Percentiles rank a stretch among this genome's conserved stretches.
phyloP scores from a whole-genome alignment of 2,113 vertebrate species.

The Alosa alosa region DNA sequence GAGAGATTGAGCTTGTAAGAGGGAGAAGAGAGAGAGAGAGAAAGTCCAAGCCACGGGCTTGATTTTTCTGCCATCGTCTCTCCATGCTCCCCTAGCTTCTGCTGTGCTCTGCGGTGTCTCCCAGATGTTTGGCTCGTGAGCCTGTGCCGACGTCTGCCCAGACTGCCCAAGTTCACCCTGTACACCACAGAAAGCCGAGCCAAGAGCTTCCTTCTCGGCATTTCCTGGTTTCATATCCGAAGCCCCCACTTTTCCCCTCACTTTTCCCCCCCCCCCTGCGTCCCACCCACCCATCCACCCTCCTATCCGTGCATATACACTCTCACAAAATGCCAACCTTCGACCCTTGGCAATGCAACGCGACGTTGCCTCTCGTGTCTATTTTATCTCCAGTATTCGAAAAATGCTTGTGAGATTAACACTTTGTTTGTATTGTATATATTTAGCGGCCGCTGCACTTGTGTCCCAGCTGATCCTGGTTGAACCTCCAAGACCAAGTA shows the following conservation, averaged over 20 bases:
- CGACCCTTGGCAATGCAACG: neutral
- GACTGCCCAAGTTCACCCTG: constrained; percentile 47
- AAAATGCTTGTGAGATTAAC: neutral
- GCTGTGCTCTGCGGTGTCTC: constrained; percentile 33
- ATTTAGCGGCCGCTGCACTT: neutral
- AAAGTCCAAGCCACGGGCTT: neutral
- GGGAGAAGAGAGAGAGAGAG: neutral
- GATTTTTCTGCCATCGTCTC: neutral
- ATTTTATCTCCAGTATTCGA: constrained; percentile 39
- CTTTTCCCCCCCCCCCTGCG: constrained; percentile 24
- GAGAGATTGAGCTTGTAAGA: neutral
- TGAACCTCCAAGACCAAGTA: neutral
- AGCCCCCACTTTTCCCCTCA: constrained; percentile 46
- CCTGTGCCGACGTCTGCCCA: constrained; percentile 24
- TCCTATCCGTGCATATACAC: neutral
- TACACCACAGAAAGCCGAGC: constrained; percentile 57
- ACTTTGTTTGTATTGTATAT: neutral
- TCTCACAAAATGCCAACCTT: neutral
- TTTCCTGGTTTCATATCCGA: constrained; percentile 57
- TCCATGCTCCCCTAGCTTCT: neutral
- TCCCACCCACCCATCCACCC: constrained; percentile 39
- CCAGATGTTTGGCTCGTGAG: constrained; percentile 50
- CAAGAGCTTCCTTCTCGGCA: constrained; percentile 58
- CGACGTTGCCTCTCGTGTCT: neutral
- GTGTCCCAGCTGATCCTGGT: neutral